Evolutionary conservation across 2,888 invertebrate species (phyloP), one percentile per base, ranked within the genome.

Genomic region (Steinernema carpocapsae): DNA sequence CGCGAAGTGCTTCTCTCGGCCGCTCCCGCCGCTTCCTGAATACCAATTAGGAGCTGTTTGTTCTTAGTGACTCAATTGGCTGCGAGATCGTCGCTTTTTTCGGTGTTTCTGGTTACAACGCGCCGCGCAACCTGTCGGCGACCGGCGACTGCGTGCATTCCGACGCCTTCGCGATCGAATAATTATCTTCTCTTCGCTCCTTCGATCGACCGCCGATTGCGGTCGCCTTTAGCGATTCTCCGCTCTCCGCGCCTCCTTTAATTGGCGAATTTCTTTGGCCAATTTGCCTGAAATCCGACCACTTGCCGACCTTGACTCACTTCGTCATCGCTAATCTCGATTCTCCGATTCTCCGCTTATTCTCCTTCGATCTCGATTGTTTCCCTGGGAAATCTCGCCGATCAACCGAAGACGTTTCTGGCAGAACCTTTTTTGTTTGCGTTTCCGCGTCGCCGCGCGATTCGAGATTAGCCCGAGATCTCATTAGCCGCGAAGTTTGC

Each of bases 81-180:
- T n/a, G n/a, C n/a, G n/a, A n/a, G n/a, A n/a, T n/a, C n/a, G n/a
- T n/a, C 56, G 56, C n/a, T 56, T 56, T 56, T 56, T 51, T 51
- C 51, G 51, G n/a, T 6, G 22, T 19, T 14, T 22, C 19, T 48
- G 12, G 56, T 56, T 56, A 56, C 56, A 56, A 26, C 56, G 56
- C 56, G 43, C 43, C 56, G 56, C 56, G 56, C 56, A 56, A 56
- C 56, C 56, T 56, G 56, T 56, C 56, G 56, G 56, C 56, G 56
- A 22, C 17, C 56, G 56, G 22, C 56, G 56, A 6, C 51, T 51
- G 56, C 56, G 22, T 56, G 43, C 43, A 43, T 56, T 19, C 56
- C 43, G 26, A 56, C 56, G 56, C 56, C 56, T 56, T 56, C 56
- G 56, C 43, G 43, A 56, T 26, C 56, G 56, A 56, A 56, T 56